Conservation (phyloP, 2,113 vertebrate species). For the Tautogolabrus adspersus region DNA sequence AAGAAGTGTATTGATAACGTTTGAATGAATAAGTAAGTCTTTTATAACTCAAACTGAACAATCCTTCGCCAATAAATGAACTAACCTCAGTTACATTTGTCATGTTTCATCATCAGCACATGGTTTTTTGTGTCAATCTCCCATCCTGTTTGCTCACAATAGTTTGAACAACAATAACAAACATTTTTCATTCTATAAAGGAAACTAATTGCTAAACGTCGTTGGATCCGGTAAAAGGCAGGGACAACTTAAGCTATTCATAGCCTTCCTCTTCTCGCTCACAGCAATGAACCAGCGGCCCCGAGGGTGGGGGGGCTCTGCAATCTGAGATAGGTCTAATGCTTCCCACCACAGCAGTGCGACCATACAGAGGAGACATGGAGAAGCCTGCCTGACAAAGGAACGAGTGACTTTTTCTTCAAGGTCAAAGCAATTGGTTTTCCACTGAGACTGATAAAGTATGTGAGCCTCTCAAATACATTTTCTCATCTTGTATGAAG, state of each 20-base stretch:
- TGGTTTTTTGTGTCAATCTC: slow-evolving; percentile 3
- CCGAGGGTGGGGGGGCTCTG: slow-evolving; percentile 50
- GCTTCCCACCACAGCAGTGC: slow-evolving; percentile 66
- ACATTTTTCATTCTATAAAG: slow-evolving; percentile 55
- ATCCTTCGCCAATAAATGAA: neutral
- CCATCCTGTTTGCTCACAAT: slow-evolving; percentile 17
- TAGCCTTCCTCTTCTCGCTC: slow-evolving; percentile 71
- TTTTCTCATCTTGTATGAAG: slow-evolving; percentile 24
- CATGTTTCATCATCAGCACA: slow-evolving; percentile 7
- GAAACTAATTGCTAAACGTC: slow-evolving; percentile 64
- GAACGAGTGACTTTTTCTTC: slow-evolving; percentile 55
- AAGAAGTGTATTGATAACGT: neutral
- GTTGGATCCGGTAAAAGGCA: slow-evolving; percentile 65
- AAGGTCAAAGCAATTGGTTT: slow-evolving; percentile 72
- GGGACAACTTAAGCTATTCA: slow-evolving; percentile 75
- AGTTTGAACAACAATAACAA: slow-evolving; percentile 54
- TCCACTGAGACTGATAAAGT: slow-evolving; percentile 42
- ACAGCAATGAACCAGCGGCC: slow-evolving; percentile 60
- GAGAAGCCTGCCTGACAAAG: slow-evolving; percentile 55
- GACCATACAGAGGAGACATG: slow-evolving; percentile 45
- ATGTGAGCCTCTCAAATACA: slow-evolving; percentile 33
- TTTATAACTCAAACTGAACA: neutral
- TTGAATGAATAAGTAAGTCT: no score
- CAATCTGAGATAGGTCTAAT: slow-evolving; percentile 80
- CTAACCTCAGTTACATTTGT: neutral